Percentiles rank a stretch among this genome's conserved stretches.
Conservation (phyloP, 2,113 vertebrate species). For the Peromyscus maniculatus region DNA sequence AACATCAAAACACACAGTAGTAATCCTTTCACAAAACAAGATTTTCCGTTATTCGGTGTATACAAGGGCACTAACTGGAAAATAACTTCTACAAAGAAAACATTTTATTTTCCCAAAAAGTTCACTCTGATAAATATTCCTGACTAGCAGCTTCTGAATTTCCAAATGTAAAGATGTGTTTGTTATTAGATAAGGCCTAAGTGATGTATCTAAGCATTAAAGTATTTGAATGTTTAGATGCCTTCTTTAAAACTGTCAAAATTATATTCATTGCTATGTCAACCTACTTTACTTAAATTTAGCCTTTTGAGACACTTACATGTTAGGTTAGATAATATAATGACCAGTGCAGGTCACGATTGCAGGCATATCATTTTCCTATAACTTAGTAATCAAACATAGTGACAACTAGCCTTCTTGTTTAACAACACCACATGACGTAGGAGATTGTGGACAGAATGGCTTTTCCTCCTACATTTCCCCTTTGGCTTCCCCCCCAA, state of each 20-base stretch:
- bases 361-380: conserved; percentile 11
- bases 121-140: conserved; percentile 44
- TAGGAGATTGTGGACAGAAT: neutral
- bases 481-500: neutral
- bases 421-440: neutral
- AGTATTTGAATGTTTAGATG: neutral
- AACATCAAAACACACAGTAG: conserved; percentile 31
- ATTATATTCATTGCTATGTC: neutral
- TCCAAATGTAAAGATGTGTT: neutral
- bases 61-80: neutral
- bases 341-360: neutral
- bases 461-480: neutral
- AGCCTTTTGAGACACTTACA: neutral
- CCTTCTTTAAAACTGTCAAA: conserved; percentile 26
- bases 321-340: neutral
- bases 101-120: conserved; percentile 17
- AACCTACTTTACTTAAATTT: neutral
- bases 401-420: neutral
- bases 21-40: neutral
- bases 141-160: neutral
- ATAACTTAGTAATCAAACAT: neutral
- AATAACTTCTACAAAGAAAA: neutral
- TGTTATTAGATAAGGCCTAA: neutral
- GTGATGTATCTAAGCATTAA: neutral
- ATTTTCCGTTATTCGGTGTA: neutral